Percentiles rank a stretch among this genome's conserved stretches.
Conservation (phyloP, 1,140 invertebrate species). For the Dreissena rostriformis region DNA sequence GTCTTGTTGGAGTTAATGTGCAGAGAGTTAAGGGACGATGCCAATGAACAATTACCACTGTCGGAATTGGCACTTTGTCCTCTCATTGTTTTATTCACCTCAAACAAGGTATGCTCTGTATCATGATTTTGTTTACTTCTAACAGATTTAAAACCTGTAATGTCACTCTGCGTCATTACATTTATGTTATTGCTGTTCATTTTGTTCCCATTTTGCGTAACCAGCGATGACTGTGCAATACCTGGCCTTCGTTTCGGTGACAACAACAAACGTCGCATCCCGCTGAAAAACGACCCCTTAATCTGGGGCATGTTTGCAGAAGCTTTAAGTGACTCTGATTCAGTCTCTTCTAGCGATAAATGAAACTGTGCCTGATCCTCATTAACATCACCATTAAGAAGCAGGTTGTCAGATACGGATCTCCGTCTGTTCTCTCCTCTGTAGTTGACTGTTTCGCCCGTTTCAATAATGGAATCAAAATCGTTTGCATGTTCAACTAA, state of each 20-base stretch:
- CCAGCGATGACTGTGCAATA: neutral
- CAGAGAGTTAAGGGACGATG: constrained; percentile 46
- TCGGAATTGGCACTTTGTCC: constrained; percentile 33
- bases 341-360: constrained; percentile 68
- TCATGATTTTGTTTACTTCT: constrained; percentile 31
- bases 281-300: constrained; percentile 67
- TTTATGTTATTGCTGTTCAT: constrained; percentile 10
- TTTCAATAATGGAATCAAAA: constrained; percentile 1
- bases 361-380: constrained; percentile 70
- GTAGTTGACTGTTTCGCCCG: neutral
- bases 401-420: neutral
- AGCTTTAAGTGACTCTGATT: constrained; percentile 28
- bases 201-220: constrained; percentile 30
- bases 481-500: neutral
- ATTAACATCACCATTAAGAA: constrained; percentile 28
- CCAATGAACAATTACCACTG: constrained; percentile 50
- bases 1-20: constrained; percentile 2
- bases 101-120: constrained; percentile 48
- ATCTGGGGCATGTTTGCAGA: constrained; percentile 53
- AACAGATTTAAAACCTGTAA: neutral
- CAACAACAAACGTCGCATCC: constrained; percentile 68
- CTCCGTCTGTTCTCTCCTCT: neutral
- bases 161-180: neutral
- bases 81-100: constrained; percentile 30
- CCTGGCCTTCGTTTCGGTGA: constrained; percentile 63